Base-by-base conservation (phyloP, 2,888 invertebrate species). In the Phyllotreta striolata region DNA sequence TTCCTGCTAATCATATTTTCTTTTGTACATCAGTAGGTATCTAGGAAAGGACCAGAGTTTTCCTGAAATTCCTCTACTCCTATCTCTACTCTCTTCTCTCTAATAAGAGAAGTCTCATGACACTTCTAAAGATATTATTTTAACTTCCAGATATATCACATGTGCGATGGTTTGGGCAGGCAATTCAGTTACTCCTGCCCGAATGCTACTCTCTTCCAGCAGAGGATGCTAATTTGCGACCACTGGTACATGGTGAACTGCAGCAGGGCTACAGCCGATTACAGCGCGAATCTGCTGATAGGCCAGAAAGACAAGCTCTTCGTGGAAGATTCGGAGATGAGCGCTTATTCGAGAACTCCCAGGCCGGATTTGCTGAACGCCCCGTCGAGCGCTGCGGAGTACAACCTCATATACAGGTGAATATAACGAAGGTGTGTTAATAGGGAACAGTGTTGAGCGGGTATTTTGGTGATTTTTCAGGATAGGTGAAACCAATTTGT, bases 181-280 rank as follows among this genome's bases (percentile, higher is more conserved):
- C 89, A 90, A 83, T 92, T 91, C 82, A 91, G 88, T 80, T 91
- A 91, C 81, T 85, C 88, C 24, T 92, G 92, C 73, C 91, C 91
- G 34, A 91, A 91, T 81, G 90, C 90, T 44, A 91, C 91, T 6
- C 85, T 91, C 56, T 91, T 91, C 83, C 91, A 91, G 78, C 91
- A 91, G 79, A 83, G 91, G 51, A 91, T 91, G 91, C 84, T 91
- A 66, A 88, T 92, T 77, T 92, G 91, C 77, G 91, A 91, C 80
- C 91, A 92, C 78, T 89, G 89, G 91, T 91, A 91, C 79, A 91
- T 91, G 90, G 91, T 91, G 63, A 90, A 91, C 81, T 91, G 91
- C 75, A 88, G 89, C 73, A 86, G 85, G 78, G 87, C 90, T 0
- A 88, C 89, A 74, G 88, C 89, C 74, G 87, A 90, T 75, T 91